A percentile compares a stretch with the other conserved stretches of the same genome.
Evolutionary conservation across 2,888 invertebrate genomes (phyloP).

Genomic region (Conops quadrifasciatus): DNA sequence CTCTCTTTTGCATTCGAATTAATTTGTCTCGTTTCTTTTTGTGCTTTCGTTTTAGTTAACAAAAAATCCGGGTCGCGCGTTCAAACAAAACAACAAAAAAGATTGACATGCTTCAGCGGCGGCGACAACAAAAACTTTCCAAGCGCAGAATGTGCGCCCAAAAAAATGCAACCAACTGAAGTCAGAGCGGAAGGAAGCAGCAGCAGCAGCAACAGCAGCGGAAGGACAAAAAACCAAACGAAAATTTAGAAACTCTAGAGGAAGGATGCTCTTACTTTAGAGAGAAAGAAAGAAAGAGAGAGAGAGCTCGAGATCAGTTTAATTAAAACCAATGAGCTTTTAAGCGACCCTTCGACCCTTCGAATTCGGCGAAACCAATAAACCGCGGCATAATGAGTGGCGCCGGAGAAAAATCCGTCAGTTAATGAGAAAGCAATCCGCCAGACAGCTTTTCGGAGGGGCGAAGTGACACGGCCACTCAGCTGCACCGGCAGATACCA

Average conservation of each 20-base stretch:
- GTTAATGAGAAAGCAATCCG: constrained; percentile 24
- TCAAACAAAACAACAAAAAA: neutral
- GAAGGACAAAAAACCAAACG: neutral
- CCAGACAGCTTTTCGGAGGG: neutral
- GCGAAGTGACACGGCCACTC: neutral
- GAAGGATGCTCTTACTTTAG: constrained; percentile 7
- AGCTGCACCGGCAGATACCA: neutral
- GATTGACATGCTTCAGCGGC: neutral
- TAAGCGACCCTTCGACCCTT: neutral
- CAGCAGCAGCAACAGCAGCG: constrained; percentile 3
- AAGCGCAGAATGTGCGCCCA: constrained; percentile 10
- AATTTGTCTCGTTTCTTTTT: neutral
- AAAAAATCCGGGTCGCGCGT: constrained; percentile 3
- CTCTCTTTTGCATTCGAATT: neutral
- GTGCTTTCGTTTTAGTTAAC: neutral
- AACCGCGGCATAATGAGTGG: constrained; percentile 18
- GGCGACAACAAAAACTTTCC: neutral
- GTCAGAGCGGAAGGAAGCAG: neutral
- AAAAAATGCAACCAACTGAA: constrained; percentile 18
- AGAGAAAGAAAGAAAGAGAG: no score
- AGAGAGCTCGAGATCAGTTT: neutral
- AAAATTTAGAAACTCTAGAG: neutral
- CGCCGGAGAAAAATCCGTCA: constrained; percentile 5
- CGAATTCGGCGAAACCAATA: constrained; percentile 15
- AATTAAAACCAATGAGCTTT: constrained; percentile 30